Base-by-base conservation (phyloP, 2,888 invertebrate species). In the Trissoscelio sp. region DNA sequence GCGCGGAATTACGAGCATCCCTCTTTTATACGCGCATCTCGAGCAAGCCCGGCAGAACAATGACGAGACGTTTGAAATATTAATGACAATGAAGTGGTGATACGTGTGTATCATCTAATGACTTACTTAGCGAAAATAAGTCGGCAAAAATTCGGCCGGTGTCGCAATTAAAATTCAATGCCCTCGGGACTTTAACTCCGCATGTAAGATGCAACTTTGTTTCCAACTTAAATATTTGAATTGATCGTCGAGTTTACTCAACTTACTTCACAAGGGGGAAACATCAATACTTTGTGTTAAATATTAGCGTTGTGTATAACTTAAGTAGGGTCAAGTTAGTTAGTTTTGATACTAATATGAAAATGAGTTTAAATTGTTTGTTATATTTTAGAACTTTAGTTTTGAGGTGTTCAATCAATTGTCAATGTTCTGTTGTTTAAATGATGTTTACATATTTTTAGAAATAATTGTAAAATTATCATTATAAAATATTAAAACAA, bases 1-100 rank as follows among this genome's bases (percentile, higher is more conserved):
- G 39, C 58, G 44, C 34, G 57, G 67, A 53, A 77, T 77, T 77
- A 77, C 69, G 66, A 44, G 37, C 55, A 28, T 58, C 66, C 72
- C 79, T 31, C 77, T 69, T 79, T 72, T 72, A 34, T 72, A 14
- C 60, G 75, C 51, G 42, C 53, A 51, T 42, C 51, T 57, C 48
- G 34, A 64, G 39, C 11, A 42, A 67, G 28, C 28, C 53, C 67
- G 42, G 11, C 48, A 12, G 46, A 64, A 72, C 70, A 79, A 79
- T 72, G 79, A 66, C 72, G 58, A 39, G 70, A 57, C 78, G 48
- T 64, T 72, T 48, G 72, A 66, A 79, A 79, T 79, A 72, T 72
- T 72, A 79, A 79, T 58, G 72, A 72, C 72, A 58, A 66, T 66
- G 42, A 60, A 72, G 72, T 64, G 72, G 58, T 51, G 58, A 72